phyloP scores from a whole-genome alignment of 2,113 vertebrate genomes.

The Tachysurus vachellii region DNA sequence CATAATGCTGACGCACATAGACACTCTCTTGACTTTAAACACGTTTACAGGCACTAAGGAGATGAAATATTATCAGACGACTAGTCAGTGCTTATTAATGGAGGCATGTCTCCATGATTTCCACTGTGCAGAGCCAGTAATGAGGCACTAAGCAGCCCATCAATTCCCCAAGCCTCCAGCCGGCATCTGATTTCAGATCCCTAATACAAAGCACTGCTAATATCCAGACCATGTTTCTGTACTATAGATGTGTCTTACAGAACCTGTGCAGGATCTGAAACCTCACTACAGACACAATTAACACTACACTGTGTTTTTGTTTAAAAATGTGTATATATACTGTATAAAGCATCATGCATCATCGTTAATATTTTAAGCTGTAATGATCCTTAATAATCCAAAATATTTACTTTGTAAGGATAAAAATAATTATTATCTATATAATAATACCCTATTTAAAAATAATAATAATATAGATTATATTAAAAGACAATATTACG shows the following conservation, averaged over 20 bases:
- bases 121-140: slow-evolving; percentile 2
- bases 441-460: too few relatives aligned
- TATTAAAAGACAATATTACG: too few relatives aligned
- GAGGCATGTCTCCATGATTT: slow-evolving; percentile 8
- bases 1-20: background rate
- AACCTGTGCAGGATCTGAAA: background rate
- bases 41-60: background rate
- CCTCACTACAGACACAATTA: background rate
- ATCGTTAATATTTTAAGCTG: background rate
- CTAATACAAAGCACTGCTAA: background rate
- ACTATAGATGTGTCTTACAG: background rate
- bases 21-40: background rate
- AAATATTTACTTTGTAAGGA: background rate
- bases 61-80: slow-evolving; percentile 4
- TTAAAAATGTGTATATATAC: too few relatives aligned
- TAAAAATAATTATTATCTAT: too few relatives aligned
- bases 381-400: background rate
- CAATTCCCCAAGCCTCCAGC: slow-evolving; percentile 3
- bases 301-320: background rate
- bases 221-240: slow-evolving; percentile 11
- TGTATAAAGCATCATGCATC: background rate
- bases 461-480: too few relatives aligned
- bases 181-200: slow-evolving; percentile 32
- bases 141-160: slow-evolving; percentile 36
- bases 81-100: slow-evolving; percentile 9